Base-by-base conservation (phyloP, 1,140 invertebrate genomes). In the Leucophenga varia region DNA sequence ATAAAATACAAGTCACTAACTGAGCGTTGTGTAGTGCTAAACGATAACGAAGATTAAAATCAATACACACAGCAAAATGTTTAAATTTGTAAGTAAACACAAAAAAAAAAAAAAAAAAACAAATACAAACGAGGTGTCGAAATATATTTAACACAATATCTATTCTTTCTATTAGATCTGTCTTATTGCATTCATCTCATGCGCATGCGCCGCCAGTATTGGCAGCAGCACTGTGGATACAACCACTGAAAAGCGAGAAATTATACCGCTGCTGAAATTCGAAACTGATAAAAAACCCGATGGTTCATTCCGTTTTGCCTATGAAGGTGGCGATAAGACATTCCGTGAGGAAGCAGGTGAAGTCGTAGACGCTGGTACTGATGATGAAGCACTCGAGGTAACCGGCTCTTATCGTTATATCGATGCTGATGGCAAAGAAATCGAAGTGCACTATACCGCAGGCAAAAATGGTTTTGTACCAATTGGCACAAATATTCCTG, bases 381-480 rank as follows among this genome's bases (percentile, higher is more conserved):
- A 74, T 0, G 58, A 74, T 2, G 64, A 72, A 44, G 36, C 55
- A 1, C 20, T 74, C 5, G 72, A 71, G 30, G 43, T 74, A 1
- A 17, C 44, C 3, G 81, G 81, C 39, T 80, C 79, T 55, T 87
- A 78, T 67, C 77, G 79, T 38, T 86, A 77, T 54, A 70, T 81
- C 1, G 85, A 74, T 32, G 81, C 83, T 4, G 84, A 89, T 59
- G 87, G 88, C 34, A 76, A 86, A 54, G 77, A 80, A 12, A 82
- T 89, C 54, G 80, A 81, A 55, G 84, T 91, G 5, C 74, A 78
- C 55, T 82, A 82, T 57, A 81, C 78, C 1, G 85, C 85, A 28
- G 85, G 86, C 55, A 83, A 86, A 56, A 85, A 85, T 49, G 85
- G 84, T 22, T 86, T 84, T 63, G 70, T 79, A 13, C 78, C 84